Base-by-base conservation (phyloP, 2,888 invertebrate species). In the Pterostichus madidus region DNA sequence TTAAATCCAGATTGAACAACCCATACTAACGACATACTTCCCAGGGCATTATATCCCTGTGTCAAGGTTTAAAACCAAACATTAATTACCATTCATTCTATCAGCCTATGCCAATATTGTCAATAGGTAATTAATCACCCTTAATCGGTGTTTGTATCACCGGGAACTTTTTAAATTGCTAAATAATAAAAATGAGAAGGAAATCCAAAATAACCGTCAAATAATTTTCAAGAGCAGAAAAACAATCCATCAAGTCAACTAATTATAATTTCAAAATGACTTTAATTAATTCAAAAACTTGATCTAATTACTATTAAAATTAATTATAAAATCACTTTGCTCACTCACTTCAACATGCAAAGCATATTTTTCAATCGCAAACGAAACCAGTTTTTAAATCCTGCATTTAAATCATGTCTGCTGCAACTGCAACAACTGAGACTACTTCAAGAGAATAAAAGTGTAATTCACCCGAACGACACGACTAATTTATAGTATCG, bases 401-500 rank as follows among this genome's bases (percentile, higher is more conserved):
- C 15, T 64, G 39, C 39, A 44, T 17, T 10, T 71, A 71, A 68
- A 71, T 71, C 68, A 44, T 71, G 44, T 44, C 44, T 17, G 11
- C 17, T 17, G 44, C 68, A 44, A 39, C 68, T 10, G 17, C 24
- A 17, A 17, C 17, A 15, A 17, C 39, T 68, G 68, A 68, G 44
- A 68, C 68, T 8, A 71, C 35, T 39, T 44, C 44, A 64, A 5
- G 13, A 5, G 17, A 44, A 46, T 44, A 71, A 71, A 71, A 71
- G 44, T 71, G 44, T 44, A 13, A 71, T 44, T 71, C 68, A 71
- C 46, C 68, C 24, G 24, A 71, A 71, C 68, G 68, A 39, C 46
- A 49, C 49, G 44, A 5, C 68, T 64, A 52, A 80, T 24, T 80
- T 64, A 80, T 80, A 32, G 61, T 80, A 68, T 80, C 80, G 49